Base-by-base conservation (phyloP, 1,140 invertebrate species). In the Neocloeon triangulifer region DNA sequence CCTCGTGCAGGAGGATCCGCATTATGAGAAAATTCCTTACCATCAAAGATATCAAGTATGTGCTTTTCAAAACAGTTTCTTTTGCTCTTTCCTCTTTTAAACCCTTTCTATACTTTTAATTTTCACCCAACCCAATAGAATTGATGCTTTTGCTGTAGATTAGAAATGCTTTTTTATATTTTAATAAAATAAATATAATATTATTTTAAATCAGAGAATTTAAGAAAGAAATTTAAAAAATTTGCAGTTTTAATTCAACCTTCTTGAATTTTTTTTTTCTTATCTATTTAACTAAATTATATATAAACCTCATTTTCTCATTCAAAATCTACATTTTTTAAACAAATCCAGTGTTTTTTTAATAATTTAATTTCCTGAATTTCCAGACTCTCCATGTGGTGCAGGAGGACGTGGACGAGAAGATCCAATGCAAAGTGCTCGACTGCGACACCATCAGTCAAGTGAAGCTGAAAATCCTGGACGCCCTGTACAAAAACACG, bases 391-490 rank as follows among this genome's bases (percentile, higher is more conserved):
- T 95, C 21, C 80, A 91, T 52, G 79, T 96, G 33, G 66, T 92
- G 14, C 81, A 91, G 50, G 85, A 94, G 48, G 82, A 91, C 55
- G 61, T 89, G 38, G 77, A 89, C 54, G 80, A 94, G 44, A 88
- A 95, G 55, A 75, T 94, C 34, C 78, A 86, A 45, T 92, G 88
- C 51, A 88, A 85, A 58, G 86, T 95, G 1, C 64, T 97, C 32
- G 89, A 96, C 58, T 97, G 91, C 66, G 94, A 99, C 64, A 95
- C 88, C 17, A 92, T 98, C 51, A 85, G 77, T 36, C 94, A 99
- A 60, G 89, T 97, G 0, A 98, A 98, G 53, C 73, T 78, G 2
- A 98, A 98, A 61, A 91, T 97, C 36, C 62, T 98, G 20, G 92
- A 98, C 58, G 75, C 85, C n/a, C 62, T 98, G 9, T 94, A 89